phyloP scores from a whole-genome alignment of 2,888 invertebrate genomes.

The Papilio demoleus region DNA sequence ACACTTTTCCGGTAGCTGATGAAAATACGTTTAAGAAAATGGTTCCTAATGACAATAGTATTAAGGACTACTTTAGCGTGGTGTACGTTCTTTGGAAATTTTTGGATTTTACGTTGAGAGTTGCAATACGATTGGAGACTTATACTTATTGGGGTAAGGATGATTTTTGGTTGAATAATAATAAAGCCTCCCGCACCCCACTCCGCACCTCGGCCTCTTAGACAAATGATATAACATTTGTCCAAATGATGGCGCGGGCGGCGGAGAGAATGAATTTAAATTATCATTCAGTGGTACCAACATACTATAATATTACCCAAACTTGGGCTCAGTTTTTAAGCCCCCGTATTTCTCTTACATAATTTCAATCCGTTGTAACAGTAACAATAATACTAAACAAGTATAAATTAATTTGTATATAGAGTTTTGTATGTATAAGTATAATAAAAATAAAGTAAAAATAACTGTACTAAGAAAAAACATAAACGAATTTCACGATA shows the following conservation, averaged over 20 bases:
- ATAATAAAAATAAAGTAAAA: not conserved
- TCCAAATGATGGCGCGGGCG: slow-evolving; percentile 85
- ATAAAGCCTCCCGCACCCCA: slow-evolving; percentile 58
- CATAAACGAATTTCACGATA: not conserved
- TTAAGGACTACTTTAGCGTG: slow-evolving; percentile 64
- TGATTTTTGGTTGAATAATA: slow-evolving; percentile 51
- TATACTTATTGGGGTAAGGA: slow-evolving; percentile 53
- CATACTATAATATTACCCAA: slow-evolving; percentile 75
- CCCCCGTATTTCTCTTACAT: slow-evolving; percentile 1
- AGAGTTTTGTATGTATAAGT: not conserved
- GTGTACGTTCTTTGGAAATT: slow-evolving; percentile 64
- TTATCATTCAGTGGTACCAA: slow-evolving; percentile 84
- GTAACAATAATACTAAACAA: not conserved
- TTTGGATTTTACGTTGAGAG: slow-evolving; percentile 68
- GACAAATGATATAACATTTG: slow-evolving; percentile 84
- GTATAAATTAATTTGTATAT: not conserved
- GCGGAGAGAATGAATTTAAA: slow-evolving; percentile 85
- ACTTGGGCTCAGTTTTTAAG: slow-evolving; percentile 65
- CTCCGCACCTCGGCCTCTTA: slow-evolving; percentile 69
- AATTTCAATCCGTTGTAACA: not conserved
- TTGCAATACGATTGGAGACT: slow-evolving; percentile 57
- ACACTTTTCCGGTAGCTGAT: slow-evolving; percentile 76
- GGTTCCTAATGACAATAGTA: slow-evolving; percentile 56
- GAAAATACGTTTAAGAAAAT: slow-evolving; percentile 70
- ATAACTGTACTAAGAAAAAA: not conserved